Evolutionary conservation across 92 coral and sea anemone genomes (phyloP), one percentile per base, ranked within the genome.

Genomic region (Nematostella vectensis): DNA sequence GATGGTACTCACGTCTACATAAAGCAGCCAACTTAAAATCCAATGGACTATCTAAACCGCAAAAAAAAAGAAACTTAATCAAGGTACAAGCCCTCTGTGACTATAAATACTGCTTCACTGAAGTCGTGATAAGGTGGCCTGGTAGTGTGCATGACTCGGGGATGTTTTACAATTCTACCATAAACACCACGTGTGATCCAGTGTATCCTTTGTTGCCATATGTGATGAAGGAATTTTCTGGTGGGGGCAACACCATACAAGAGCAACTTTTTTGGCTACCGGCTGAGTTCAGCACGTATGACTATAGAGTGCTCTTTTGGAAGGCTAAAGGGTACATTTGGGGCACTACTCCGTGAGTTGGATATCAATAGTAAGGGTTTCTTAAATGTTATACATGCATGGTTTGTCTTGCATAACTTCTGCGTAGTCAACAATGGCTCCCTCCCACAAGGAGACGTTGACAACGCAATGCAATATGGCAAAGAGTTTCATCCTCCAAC

Each of bases 121-220:
- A 68, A 45, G 81, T 80, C 33, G 77, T 62, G 3, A 37, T 81
- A 1, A 74, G 70, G 25, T 78, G 79, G 79, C 85, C 85, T 11
- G 80, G 80, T 10, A 71, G 79, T 39, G 85, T 71, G n/a, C 70
- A 68, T 45, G 88, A 81, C 55, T 50, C 82, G 4, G 19, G 78
- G 4, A 48, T 69, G 0, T 69, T 75, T 58, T 62, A 30, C 19
- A 81, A 81, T 20, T 81, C 88, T n/a, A 65, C 21, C 6, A 0
- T 71, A 13, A 71, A 71, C 29, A 31, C 26, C 48, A 39, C 44
- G 47, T 40, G 83, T 20, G 83, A 76, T 54, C 83, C 83, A 16
- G 77, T 72, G 22, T 69, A 76, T 42, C 66, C 67, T 2, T 57
- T 62, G 45, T 52, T 70, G 49, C 82, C 83, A 11, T 62, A 70